Conservation (phyloP, 2,113 vertebrate genomes). For the Ctenodactylus gundi region DNA sequence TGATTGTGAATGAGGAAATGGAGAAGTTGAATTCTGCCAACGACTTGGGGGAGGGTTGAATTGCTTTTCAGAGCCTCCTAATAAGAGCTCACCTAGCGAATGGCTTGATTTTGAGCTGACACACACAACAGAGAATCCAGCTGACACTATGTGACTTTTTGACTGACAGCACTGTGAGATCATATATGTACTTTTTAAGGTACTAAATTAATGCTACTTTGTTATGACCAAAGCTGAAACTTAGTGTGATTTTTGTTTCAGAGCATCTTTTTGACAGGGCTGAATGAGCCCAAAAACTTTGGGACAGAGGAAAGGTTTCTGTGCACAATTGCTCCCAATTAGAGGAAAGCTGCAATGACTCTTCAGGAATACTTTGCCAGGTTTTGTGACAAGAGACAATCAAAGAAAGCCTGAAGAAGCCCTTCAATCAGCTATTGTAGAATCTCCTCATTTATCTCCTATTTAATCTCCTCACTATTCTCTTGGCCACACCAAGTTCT, state of each 20-base stretch:
- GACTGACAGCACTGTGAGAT: neutral
- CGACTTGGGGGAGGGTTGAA: neutral
- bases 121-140: neutral
- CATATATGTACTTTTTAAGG: neutral
- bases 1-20: neutral
- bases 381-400: neutral
- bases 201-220: neutral
- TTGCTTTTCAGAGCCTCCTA: neutral
- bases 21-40: neutral
- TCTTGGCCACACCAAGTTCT: fast-evolving
- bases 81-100: neutral
- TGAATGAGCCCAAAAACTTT: neutral
- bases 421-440: neutral
- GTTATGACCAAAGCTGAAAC: neutral
- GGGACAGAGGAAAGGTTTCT: neutral
- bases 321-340: too few species aligned
- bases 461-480: fast-evolving
- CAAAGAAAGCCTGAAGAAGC: neutral
- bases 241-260: neutral
- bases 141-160: neutral
- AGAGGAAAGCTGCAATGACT: neutral
- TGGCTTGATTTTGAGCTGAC: neutral
- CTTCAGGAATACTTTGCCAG: neutral
- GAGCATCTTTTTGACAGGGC: fast-evolving
- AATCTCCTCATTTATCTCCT: neutral